A percentile compares a stretch with the other conserved stretches of the same genome.
Evolutionary conservation across 2,797 vertebrate genomes (phyloP).

Genomic region (Trematomus bernacchii): DNA sequence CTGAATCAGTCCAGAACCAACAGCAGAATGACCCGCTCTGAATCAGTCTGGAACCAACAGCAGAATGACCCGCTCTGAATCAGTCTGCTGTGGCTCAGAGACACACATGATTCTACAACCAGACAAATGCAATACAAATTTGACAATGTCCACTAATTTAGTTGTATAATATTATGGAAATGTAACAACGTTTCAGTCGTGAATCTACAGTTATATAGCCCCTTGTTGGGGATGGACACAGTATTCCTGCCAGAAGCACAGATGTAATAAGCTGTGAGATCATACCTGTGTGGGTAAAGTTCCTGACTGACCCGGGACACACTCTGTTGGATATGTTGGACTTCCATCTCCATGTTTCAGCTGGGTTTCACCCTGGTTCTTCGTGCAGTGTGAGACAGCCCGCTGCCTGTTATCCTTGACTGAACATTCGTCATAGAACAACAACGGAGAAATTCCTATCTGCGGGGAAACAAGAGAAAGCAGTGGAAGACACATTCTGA

Average conservation of each 20-base stretch:
- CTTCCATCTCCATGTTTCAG: constrained; percentile 7
- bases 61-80: too few relatives aligned
- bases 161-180: too few relatives aligned
- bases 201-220: background rate
- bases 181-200: background rate
- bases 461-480: constrained; percentile 48
- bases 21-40: too few relatives aligned
- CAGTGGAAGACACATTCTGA: background rate
- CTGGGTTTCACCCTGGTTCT: constrained; percentile 5
- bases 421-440: constrained; percentile 74
- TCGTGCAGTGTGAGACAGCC: background rate
- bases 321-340: constrained; percentile 44
- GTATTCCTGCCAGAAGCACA: background rate
- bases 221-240: background rate
- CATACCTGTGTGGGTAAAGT: constrained; percentile 78
- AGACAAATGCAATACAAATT: too few relatives aligned
- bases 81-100: too few relatives aligned
- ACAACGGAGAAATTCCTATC: constrained; percentile 81
- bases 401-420: background rate
- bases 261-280: background rate
- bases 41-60: too few relatives aligned
- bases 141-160: too few relatives aligned
- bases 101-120: too few relatives aligned
- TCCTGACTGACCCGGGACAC: constrained; percentile 58
- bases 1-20: too few relatives aligned